Evolutionary conservation across 2,888 invertebrate species (phyloP).

Genomic region (Choreutis nemorana): DNA sequence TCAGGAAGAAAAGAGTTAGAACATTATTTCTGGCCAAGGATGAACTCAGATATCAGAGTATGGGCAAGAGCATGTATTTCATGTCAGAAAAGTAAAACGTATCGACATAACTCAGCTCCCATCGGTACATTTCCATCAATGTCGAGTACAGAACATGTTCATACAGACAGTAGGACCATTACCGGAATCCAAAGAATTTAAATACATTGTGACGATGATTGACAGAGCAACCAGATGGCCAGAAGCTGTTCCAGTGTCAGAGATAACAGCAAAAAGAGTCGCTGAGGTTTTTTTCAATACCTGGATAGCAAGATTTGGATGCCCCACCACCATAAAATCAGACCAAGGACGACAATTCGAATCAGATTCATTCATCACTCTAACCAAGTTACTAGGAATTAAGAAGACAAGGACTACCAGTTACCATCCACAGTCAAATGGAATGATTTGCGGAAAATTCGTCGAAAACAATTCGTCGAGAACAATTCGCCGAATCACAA

Average conservation of each 20-base stretch:
- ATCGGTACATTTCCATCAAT: no score
- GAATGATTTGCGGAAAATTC: no score
- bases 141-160: no score
- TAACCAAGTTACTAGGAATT: neutral
- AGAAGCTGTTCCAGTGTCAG: conserved; percentile 3
- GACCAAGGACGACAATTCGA: neutral
- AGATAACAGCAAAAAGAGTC: neutral
- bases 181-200: neutral
- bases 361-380: neutral
- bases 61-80: conserved; percentile 1
- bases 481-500: no score
- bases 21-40: conserved; percentile 4
- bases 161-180: conserved; percentile 5
- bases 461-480: no score
- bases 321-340: neutral
- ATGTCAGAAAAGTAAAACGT: conserved; percentile 3
- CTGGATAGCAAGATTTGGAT: neutral
- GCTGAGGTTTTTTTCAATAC: neutral
- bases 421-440: neutral
- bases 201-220: conserved; percentile 5
- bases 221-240: conserved; percentile 6
- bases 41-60: conserved; percentile 1
- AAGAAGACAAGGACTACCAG: neutral
- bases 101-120: no score
- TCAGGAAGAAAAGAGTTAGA: no score